Percentiles rank a stretch among this genome's conserved stretches.
Conservation (phyloP, 2,113 vertebrate species). For the Phoenicopterus ruber region DNA sequence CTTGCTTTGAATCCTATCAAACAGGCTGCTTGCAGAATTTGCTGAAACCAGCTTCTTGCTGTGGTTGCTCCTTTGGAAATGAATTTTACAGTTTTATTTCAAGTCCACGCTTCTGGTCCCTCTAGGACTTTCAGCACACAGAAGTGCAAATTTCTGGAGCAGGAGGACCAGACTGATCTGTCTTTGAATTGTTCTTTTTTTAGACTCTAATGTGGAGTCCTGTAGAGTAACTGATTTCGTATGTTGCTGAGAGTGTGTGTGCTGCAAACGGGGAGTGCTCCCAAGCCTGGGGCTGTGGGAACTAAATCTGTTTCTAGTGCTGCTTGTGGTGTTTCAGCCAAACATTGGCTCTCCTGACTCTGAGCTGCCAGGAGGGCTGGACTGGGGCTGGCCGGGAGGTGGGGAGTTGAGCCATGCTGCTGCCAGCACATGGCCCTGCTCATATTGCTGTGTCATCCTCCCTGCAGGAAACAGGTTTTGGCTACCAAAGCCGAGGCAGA, state of each 20-base stretch:
- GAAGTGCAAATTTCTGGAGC: not conserved
- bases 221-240: not conserved
- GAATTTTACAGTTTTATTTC: not conserved
- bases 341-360: not conserved
- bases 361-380: not conserved
- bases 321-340: not conserved
- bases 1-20: not conserved
- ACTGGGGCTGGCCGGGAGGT: too few species aligned
- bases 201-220: accelerated
- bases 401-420: not conserved
- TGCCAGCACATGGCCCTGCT: accelerated
- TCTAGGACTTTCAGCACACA: not conserved
- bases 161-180: not conserved
- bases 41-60: not conserved
- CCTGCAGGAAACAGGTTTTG: conserved; percentile 90
- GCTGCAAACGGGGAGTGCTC: not conserved
- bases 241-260: accelerated
- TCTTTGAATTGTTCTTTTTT: not conserved
- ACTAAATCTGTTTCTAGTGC: not conserved
- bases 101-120: not conserved
- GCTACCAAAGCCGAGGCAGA: conserved; percentile 95
- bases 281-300: not conserved
- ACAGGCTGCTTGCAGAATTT: not conserved
- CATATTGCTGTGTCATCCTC: not conserved
- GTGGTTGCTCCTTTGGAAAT: not conserved